Evolutionary conservation across 2,113 vertebrate species (phyloP).

Genomic region (Anarrhichthys ocellatus): DNA sequence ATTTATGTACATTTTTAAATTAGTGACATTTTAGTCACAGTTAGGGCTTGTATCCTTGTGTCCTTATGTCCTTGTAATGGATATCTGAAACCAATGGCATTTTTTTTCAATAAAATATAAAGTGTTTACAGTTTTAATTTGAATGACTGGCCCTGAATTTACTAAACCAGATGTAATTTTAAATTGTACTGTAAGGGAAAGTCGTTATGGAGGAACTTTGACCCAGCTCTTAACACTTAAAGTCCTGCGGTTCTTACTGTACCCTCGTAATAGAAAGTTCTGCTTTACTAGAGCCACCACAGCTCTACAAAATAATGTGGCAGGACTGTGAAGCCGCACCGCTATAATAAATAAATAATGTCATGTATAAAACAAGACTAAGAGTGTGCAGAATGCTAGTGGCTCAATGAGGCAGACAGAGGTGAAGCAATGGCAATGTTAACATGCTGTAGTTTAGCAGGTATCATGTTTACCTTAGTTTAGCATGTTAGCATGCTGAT

Average conservation of each 20-base stretch:
- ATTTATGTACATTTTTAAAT: constrained; percentile 22
- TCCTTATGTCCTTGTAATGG: not conserved
- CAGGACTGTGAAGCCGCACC: not conserved
- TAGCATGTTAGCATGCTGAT: not conserved
- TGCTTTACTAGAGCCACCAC: constrained; percentile 10
- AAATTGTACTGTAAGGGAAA: not conserved
- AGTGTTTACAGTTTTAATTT: not conserved
- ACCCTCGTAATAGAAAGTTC: not conserved
- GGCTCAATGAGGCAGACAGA: not conserved
- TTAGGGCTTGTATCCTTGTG: not conserved
- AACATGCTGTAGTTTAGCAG: not conserved
- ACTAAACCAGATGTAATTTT: not conserved
- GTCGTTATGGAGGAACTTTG: not conserved
- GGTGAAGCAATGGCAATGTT: not conserved
- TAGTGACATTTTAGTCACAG: not conserved
- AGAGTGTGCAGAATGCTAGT: not conserved
- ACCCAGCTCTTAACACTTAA: not conserved
- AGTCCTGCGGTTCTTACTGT: not conserved
- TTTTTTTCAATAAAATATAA: not conserved
- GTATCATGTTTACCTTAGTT: not conserved
- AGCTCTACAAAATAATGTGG: not conserved
- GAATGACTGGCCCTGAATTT: not conserved
- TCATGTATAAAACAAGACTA: not conserved
- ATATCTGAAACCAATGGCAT: not conserved
- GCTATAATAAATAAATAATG: not conserved